phyloP scores from a whole-genome alignment of 2,797 vertebrate genomes.

The Ispidina picta region DNA sequence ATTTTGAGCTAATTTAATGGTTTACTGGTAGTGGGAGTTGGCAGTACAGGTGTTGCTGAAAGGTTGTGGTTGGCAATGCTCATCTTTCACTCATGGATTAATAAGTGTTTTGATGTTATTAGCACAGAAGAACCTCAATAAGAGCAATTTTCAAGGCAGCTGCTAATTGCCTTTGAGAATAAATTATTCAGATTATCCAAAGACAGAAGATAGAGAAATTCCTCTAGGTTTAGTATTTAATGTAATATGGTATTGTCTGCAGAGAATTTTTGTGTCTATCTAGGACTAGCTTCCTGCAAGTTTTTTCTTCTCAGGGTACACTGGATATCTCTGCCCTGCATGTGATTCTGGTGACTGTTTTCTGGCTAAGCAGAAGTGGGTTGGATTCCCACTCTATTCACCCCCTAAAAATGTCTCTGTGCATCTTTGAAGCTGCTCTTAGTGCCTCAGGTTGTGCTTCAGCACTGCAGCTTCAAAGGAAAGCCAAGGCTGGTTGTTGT shows the following conservation, averaged over 20 bases:
- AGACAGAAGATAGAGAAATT: neutral
- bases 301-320: neutral
- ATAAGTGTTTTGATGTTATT: neutral
- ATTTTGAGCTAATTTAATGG: neutral
- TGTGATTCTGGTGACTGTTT: neutral
- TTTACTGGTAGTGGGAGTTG: neutral
- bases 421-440: neutral
- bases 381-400: neutral
- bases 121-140: neutral
- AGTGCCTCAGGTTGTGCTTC: neutral
- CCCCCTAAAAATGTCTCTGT: neutral
- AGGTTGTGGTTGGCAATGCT: neutral
- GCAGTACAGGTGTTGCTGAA: neutral
- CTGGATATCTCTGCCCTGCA: accelerated
- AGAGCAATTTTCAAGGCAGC: neutral
- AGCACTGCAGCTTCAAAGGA: neutral
- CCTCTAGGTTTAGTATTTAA: neutral
- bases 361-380: neutral
- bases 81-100: neutral
- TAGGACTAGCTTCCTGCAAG: neutral
- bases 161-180: neutral
- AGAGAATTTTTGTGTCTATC: neutral
- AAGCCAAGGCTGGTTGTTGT: neutral
- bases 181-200: neutral
- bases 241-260: neutral